Evolutionary conservation across 2,113 vertebrate species (phyloP).

Genomic region (Urocynchramus pylzowi): DNA sequence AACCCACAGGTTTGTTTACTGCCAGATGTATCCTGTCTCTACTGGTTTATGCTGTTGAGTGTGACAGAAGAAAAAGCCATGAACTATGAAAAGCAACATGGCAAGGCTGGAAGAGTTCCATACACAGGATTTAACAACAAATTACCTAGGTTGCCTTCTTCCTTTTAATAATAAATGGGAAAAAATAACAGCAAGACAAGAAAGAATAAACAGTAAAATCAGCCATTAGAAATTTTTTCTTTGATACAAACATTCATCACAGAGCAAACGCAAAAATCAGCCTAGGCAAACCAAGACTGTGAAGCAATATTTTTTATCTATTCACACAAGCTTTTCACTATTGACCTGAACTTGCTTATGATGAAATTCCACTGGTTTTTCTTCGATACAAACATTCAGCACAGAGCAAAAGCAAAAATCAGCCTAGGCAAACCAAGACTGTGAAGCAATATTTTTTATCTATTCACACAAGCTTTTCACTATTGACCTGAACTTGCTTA

Average conservation of each 20-base stretch:
- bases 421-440: background rate
- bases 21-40: background rate
- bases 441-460: background rate
- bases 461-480: background rate
- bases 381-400: background rate
- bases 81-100: background rate
- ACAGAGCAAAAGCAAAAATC: background rate
- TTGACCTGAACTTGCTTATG: background rate
- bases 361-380: background rate
- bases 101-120: background rate
- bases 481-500: background rate
- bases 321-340: background rate
- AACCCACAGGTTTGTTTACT: background rate
- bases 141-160: background rate
- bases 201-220: background rate
- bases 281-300: background rate
- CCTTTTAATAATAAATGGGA: background rate
- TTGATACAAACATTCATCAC: background rate
- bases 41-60: background rate
- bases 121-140: background rate
- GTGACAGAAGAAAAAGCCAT: background rate
- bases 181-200: background rate
- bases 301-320: background rate
- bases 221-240: background rate
- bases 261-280: background rate